These are phyloP conservation scores for Apodemia duryi DNA, from an alignment of 2,888 invertebrate genomes.

Conservation along the genomic window DNA sequence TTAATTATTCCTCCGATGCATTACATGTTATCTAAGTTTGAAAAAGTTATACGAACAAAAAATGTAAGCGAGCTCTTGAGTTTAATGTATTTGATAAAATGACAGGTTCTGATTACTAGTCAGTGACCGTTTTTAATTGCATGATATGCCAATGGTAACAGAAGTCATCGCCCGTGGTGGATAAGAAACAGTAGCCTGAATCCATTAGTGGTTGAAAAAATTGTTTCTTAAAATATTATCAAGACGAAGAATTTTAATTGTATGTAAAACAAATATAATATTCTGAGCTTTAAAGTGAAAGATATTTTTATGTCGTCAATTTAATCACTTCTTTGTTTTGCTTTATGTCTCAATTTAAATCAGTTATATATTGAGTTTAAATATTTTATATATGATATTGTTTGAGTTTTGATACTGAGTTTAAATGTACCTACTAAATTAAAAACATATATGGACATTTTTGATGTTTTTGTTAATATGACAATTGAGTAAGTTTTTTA, in stretches of 20 bases:
- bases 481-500: too few relatives aligned
- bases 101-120: slow-evolving; percentile 67
- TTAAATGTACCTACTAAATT: too few relatives aligned
- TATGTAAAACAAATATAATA: background rate
- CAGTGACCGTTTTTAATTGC: slow-evolving; percentile 72
- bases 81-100: slow-evolving; percentile 78
- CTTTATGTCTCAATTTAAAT: too few relatives aligned
- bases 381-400: too few relatives aligned
- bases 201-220: background rate
- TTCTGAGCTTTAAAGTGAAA: slow-evolving; percentile 6
- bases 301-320: background rate
- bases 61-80: slow-evolving; percentile 62
- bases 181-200: slow-evolving; percentile 38
- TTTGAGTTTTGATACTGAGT: too few relatives aligned
- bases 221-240: background rate
- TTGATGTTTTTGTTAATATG: too few relatives aligned
- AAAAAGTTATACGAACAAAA: slow-evolving; percentile 60
- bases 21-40: slow-evolving; percentile 65
- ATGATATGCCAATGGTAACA: slow-evolving; percentile 61
- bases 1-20: slow-evolving; percentile 69
- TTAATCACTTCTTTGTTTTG: too few relatives aligned
- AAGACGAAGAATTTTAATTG: slow-evolving; percentile 3
- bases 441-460: too few relatives aligned
- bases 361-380: too few relatives aligned
- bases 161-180: slow-evolving; percentile 30